phyloP scores from a whole-genome alignment of 2,888 invertebrate genomes.

The Hypena proboscidalis region DNA sequence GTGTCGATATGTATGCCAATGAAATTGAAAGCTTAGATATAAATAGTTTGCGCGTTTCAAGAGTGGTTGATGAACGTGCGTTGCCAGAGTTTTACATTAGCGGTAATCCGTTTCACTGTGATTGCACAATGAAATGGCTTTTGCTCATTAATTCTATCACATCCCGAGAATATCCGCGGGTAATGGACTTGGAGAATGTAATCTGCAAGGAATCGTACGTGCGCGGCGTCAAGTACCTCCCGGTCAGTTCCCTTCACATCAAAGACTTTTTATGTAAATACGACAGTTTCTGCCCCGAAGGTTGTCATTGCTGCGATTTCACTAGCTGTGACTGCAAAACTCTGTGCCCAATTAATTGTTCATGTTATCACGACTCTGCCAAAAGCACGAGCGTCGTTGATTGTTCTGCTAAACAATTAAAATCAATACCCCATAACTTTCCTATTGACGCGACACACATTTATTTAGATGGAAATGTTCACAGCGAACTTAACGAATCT shows the following conservation, averaged over 20 bases:
- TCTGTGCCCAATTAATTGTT: conserved; percentile 96
- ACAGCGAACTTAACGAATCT: conserved; percentile 88
- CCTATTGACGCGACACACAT: conserved; percentile 97
- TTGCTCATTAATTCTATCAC: conserved; percentile 94
- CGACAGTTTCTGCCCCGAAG: conserved; percentile 94
- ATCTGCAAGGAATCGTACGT: conserved; percentile 94
- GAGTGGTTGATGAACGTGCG: conserved; percentile 88
- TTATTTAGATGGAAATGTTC: conserved; percentile 95
- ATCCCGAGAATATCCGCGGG: conserved; percentile 91
- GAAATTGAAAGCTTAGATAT: conserved; percentile 92
- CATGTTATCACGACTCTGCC: conserved; percentile 96
- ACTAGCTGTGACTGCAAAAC: conserved; percentile 98
- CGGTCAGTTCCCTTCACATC: conserved; percentile 90
- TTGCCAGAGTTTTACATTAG: conserved; percentile 96
- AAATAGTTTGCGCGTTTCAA: conserved; percentile 91
- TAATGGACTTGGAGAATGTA: conserved; percentile 95
- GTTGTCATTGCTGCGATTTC: conserved; percentile 97
- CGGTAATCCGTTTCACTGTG: conserved; percentile 97
- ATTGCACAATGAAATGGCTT: conserved; percentile 98
- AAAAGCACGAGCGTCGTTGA: conserved; percentile 97
- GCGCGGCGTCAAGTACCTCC: conserved; percentile 91
- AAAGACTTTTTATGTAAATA: conserved; percentile 96
- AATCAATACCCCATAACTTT: conserved; percentile 91
- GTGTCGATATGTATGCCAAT: conserved; percentile 96
- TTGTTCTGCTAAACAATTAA: conserved; percentile 92